Evolutionary conservation across 92 coral and sea anemone species (phyloP), one percentile per base, ranked within the genome.

Genomic region (Porites rus): DNA sequence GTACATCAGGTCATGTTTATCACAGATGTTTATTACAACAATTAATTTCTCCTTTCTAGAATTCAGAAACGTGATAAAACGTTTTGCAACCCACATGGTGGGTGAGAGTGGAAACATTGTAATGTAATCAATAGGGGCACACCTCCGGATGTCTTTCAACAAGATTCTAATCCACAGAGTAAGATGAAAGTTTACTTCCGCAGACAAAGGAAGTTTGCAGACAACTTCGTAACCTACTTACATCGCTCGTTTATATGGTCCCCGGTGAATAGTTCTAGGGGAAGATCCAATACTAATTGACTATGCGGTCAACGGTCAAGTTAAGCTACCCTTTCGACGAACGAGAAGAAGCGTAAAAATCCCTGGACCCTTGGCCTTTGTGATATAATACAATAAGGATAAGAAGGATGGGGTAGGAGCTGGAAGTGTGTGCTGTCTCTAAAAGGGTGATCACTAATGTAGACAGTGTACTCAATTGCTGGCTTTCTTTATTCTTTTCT

Each of bases 61-160:
- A 52, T 16, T 17, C 60, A 8, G 6, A 28, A 72, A 72, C 77
- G 77, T 72, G 77, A 72, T 72, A 50, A 72, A 18, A 72, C 11
- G 77, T 19, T 51, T 56, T 51, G 77, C 25, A 51, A 73, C 78
- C 64, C 78, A 74, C 63, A 74, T 50, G 8, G 28, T 10, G 72
- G 11, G 16, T 46, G 54, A 20, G 5, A 6, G 53, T 31, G 31
- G 58, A 61, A 12, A 11, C 22, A 51, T 69, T 19, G 58, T 22
- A 69, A 69, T 81, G 69, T 38, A 63, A 46, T 22, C 38, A 10
- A 28, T 3, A 56, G n/a, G 77, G 78, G 13, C 76, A 17, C 86
- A 69, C 86, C 77, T 81, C 69, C 78, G 86, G 43, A 17, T 31
- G 71, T 81, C 77, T 81, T n/a, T 81, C 86, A 70, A 18, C 77